These are phyloP conservation scores for Sylvilagus bachmani DNA, from an alignment of 2,113 vertebrate genomes.

Conservation along the genomic window DNA sequence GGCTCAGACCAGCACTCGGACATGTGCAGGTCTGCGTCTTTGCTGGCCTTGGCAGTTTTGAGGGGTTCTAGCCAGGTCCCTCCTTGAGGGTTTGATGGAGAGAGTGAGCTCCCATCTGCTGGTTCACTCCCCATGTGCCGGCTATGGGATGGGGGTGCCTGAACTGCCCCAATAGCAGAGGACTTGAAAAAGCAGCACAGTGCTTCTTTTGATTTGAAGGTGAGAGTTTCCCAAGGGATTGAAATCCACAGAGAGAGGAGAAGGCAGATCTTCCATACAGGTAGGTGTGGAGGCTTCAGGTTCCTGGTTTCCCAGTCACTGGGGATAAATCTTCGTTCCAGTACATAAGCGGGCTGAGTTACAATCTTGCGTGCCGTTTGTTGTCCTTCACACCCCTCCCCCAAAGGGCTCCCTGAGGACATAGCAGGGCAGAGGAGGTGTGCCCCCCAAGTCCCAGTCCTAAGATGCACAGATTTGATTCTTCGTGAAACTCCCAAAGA, in stretches of 20 bases:
- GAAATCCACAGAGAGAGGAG: neutral
- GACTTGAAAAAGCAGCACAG: neutral
- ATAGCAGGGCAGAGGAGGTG: neutral
- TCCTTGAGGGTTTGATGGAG: neutral
- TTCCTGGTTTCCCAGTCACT: neutral
- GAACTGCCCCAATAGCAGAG: neutral
- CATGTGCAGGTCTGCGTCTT: no score
- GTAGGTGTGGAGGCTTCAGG: neutral
- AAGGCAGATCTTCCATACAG: no score
- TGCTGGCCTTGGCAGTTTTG: neutral
- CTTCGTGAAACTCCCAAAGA: accelerated
- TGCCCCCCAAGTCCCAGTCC: accelerated
- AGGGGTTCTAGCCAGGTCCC: neutral
- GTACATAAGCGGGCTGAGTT: neutral
- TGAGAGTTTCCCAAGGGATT: neutral
- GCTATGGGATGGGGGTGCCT: no score
- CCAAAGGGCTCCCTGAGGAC: no score
- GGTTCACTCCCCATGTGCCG: no score
- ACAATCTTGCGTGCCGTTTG: neutral
- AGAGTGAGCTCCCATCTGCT: no score
- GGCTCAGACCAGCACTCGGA: no score
- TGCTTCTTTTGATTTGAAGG: neutral
- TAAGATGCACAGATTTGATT: accelerated
- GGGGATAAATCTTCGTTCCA: neutral
- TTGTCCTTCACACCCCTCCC: neutral